Evolutionary conservation across 2,888 invertebrate genomes (phyloP), one percentile per base, ranked within the genome.

Genomic region (Melieria picta): DNA sequence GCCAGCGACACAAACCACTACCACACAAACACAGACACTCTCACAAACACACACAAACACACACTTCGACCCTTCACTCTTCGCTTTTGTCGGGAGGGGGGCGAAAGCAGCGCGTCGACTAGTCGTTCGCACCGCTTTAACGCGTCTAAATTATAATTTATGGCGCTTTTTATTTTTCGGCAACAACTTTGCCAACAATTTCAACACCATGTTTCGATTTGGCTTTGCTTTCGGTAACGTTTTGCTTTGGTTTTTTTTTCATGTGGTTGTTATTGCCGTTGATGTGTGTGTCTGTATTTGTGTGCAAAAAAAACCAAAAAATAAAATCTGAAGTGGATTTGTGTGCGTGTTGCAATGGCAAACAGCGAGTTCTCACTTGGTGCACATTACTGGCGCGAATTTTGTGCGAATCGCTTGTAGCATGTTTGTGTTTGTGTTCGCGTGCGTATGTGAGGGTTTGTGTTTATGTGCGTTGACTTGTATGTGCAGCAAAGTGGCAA

Each of bases 81-180:
- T 30, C 30, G 30, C 3, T 30, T 30, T 30, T 30, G 30, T 30
- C 30, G 30, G 30, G 0, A 1, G 3, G 3, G 30, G 2, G 30
- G 1, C 30, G 30, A 30, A 42, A 60, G 58, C 67, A 67, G 60
- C 60, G 67, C 67, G 67, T 67, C 48, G 67, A 4, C 60, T 13
- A 67, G 60, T 58, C 45, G 67, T 67, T 60, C 60, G 60, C 72
- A 68, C 65, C 69, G 69, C 74, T 69, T 74, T 74, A 74, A 74
- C 60, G 71, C 74, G 62, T 64, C 64, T 64, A 70, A 74, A 74
- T 74, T 74, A 74, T 72, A 74, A 74, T 74, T 74, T 74, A 74
- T 74, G 72, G 65, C 56, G 46, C 63, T 48, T 74, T 74, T 74
- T 74, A 74, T 72, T 57, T 62, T 72, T 65, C 61, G 30, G 45